A percentile compares a stretch with the other conserved stretches of the same genome.
Conservation (phyloP, 1,140 invertebrate species). For the Steinernema feltiae region DNA sequence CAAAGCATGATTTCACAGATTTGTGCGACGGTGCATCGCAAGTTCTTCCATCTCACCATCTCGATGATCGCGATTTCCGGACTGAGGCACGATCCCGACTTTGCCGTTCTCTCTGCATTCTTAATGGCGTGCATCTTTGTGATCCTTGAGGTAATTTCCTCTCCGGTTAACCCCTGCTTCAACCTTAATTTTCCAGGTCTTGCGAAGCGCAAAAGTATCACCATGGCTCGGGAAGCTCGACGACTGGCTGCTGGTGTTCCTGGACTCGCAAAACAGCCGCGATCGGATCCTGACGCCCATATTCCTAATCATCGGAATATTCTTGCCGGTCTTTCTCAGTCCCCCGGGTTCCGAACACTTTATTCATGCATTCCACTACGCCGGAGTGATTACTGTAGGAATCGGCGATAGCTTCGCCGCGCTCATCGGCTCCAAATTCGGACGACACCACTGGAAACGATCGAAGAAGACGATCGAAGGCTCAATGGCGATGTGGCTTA, state of each 20-base stretch:
- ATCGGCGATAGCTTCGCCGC: constrained; percentile 47
- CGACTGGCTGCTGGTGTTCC: constrained; percentile 35
- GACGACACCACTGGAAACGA: neutral
- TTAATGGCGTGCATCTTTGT: constrained; percentile 45
- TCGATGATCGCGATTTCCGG: constrained; percentile 42
- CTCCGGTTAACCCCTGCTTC: too few species aligned
- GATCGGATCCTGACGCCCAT: constrained; percentile 47
- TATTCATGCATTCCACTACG: constrained; percentile 33
- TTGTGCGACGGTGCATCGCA: constrained; percentile 43
- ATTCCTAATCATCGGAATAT: constrained; percentile 42
- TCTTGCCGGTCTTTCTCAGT: constrained; percentile 41
- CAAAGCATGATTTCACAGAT: too few species aligned
- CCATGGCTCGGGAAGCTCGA: constrained; percentile 37
- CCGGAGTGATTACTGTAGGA: constrained; percentile 43
- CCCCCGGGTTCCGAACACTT: neutral
- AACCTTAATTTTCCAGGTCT: constrained; percentile 32
- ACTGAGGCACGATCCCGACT: constrained; percentile 40
- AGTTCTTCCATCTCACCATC: constrained; percentile 51
- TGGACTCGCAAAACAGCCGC: constrained; percentile 45
- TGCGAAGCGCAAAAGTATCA: constrained; percentile 33
- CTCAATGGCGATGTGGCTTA: constrained; percentile 42
- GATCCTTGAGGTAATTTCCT: constrained; percentile 41
- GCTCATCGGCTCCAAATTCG: constrained; percentile 33
- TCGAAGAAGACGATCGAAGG: constrained; percentile 43
- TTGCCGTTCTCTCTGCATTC: constrained; percentile 32